Percentiles rank a stretch among this genome's conserved stretches.
Evolutionary conservation across 2,113 vertebrate genomes (phyloP).

Genomic region (Mesoclemmys tuberculata): DNA sequence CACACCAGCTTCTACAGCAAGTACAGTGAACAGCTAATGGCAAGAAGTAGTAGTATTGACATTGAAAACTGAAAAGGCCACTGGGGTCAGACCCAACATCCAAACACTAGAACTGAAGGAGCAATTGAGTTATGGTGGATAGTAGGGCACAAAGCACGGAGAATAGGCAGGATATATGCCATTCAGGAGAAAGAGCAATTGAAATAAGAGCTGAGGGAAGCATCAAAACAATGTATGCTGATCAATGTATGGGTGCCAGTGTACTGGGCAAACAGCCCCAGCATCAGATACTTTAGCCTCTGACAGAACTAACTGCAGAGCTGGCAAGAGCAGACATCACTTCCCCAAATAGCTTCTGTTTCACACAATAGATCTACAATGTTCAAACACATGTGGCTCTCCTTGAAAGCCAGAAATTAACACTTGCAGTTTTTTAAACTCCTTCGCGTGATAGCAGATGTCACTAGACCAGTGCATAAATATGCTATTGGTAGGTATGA

Average conservation of each 20-base stretch:
- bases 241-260: not conserved
- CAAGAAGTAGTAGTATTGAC: not conserved
- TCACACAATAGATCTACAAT: not conserved
- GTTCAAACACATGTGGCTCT: not conserved
- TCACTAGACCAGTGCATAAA: not conserved
- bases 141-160: not conserved
- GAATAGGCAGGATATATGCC: not conserved
- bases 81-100: not conserved
- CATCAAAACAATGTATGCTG: not conserved
- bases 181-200: not conserved
- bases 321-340: not conserved
- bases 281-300: not conserved
- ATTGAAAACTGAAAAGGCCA: constrained; percentile 11
- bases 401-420: not conserved
- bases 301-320: not conserved
- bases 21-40: not conserved
- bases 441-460: not conserved
- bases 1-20: constrained; percentile 13
- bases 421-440: not conserved
- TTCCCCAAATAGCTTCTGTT: not conserved
- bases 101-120: not conserved
- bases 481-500: not conserved
- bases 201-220: not conserved
- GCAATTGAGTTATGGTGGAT: not conserved
- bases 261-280: not conserved